Conservation (phyloP, 2,113 vertebrate genomes). For the Neolamprologus brichardi region DNA sequence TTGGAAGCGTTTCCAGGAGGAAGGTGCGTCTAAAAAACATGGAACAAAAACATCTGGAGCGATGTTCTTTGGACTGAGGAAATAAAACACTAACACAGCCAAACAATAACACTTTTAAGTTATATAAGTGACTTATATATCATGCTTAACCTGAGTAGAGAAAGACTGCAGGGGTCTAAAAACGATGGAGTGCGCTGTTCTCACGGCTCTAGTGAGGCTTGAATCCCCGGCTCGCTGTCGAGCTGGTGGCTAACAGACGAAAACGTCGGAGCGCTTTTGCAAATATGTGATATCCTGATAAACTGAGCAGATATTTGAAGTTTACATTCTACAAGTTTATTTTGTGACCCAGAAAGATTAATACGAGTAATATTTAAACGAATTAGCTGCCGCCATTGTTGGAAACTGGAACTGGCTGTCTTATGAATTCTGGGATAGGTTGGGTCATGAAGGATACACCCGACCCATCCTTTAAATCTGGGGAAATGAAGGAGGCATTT, state of each 20-base stretch:
- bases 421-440: neutral
- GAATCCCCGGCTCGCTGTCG: fast-evolving
- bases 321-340: neutral
- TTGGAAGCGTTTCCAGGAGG: no score
- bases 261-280: fast-evolving
- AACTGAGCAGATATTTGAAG: neutral
- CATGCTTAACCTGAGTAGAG: fast-evolving
- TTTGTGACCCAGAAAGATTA: neutral
- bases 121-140: neutral
- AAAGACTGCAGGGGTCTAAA: neutral
- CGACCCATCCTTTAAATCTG: neutral
- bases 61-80: neutral
- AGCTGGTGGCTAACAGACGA: fast-evolving
- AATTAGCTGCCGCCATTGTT: neutral
- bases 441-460: fast-evolving
- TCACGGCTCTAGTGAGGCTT: neutral
- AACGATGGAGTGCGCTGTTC: fast-evolving
- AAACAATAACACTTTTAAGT: neutral
- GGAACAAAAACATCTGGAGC: neutral
- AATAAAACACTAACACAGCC: neutral
- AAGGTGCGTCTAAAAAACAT: neutral
- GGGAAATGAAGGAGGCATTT: fast-evolving
- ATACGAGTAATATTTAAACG: neutral
- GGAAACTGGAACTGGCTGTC: fast-evolving
- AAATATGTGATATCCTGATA: fast-evolving